Percentiles rank a stretch among this genome's conserved stretches.
These are phyloP conservation scores for Idaea biselata DNA, from an alignment of 2,888 invertebrate genomes.

Conservation along the genomic window DNA sequence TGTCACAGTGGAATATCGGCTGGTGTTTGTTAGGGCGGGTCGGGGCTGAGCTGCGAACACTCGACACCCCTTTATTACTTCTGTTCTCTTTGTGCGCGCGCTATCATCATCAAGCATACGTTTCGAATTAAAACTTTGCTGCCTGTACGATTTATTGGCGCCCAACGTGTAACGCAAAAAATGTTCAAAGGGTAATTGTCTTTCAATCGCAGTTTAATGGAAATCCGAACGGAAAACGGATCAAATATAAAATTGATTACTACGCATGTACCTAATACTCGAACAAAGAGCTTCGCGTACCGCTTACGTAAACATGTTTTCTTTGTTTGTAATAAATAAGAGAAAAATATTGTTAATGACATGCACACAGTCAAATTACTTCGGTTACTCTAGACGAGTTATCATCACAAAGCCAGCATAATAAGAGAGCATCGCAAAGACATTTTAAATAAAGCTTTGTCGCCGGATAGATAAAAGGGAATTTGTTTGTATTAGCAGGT, in stretches of 20 bases:
- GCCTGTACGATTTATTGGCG: slow-evolving; percentile 52
- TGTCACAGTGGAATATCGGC: slow-evolving; percentile 24
- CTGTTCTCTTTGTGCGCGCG: slow-evolving; percentile 65
- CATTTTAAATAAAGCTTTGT: slow-evolving; percentile 51
- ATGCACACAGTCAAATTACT: slow-evolving; percentile 25
- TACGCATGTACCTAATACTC: slow-evolving; percentile 6
- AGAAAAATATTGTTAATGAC: slow-evolving; percentile 34
- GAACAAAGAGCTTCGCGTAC: background rate
- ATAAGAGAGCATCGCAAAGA: slow-evolving; percentile 37
- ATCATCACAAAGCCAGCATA: slow-evolving; percentile 30
- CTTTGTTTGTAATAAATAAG: slow-evolving; percentile 31
- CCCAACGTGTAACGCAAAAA: slow-evolving; percentile 46
- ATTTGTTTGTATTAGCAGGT: slow-evolving; percentile 50
- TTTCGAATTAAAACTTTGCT: slow-evolving; percentile 68
- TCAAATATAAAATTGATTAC: slow-evolving; percentile 14
- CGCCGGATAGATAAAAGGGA: slow-evolving; percentile 46
- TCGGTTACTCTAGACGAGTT: slow-evolving; percentile 29
- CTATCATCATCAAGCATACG: slow-evolving; percentile 66
- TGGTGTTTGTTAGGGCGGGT: slow-evolving; percentile 21
- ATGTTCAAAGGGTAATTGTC: slow-evolving; percentile 23
- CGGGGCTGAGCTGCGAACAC: slow-evolving; percentile 49
- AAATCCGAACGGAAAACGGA: slow-evolving; percentile 13
- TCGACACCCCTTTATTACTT: slow-evolving; percentile 76
- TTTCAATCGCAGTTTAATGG: slow-evolving; percentile 19
- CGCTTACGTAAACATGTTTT: slow-evolving; percentile 27